A percentile compares a stretch with the other conserved stretches of the same genome.
phyloP scores from a whole-genome alignment of 2,113 vertebrate species.

The Anas platyrhynchos region DNA sequence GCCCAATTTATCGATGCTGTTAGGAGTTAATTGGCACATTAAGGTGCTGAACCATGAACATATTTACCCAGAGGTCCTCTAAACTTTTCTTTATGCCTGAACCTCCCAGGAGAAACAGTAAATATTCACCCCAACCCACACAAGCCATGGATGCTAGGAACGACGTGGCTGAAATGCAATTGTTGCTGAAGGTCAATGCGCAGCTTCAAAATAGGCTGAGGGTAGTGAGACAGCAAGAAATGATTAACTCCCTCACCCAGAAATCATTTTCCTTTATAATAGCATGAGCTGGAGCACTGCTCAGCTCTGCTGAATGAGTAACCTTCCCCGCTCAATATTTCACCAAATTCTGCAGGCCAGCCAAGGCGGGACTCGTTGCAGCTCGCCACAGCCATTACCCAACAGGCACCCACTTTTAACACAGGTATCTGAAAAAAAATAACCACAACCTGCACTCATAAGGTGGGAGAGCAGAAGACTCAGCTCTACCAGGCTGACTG shows the following conservation, averaged over 20 bases:
- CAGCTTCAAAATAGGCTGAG: conserved; percentile 31
- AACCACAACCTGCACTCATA: neutral
- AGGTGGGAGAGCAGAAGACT: neutral
- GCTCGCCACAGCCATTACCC: neutral
- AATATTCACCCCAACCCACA: conserved; percentile 69
- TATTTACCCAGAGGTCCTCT: conserved; percentile 79
- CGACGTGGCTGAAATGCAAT: conserved; percentile 46
- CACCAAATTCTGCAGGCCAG: neutral
- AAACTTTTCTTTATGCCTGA: conserved; percentile 81
- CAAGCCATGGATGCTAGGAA: conserved; percentile 54
- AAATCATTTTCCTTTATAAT: conserved; percentile 70
- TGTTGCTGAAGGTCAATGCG: conserved; percentile 52
- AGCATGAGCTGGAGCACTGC: neutral
- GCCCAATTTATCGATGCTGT: conserved; percentile 80
- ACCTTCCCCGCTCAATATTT: conserved; percentile 52
- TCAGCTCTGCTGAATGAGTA: conserved; percentile 54
- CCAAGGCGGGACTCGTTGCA: neutral
- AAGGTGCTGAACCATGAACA: conserved; percentile 83
- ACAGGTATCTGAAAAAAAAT: neutral
- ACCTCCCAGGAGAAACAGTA: conserved; percentile 69
- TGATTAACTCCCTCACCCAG: conserved; percentile 51
- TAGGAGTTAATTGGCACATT: conserved; percentile 84
- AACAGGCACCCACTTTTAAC: neutral
- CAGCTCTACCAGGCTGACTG: neutral
- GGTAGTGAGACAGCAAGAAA: conserved; percentile 60